Evolutionary conservation across 2,797 vertebrate species (phyloP).

Genomic region (Pseudochirops corinnae): DNA sequence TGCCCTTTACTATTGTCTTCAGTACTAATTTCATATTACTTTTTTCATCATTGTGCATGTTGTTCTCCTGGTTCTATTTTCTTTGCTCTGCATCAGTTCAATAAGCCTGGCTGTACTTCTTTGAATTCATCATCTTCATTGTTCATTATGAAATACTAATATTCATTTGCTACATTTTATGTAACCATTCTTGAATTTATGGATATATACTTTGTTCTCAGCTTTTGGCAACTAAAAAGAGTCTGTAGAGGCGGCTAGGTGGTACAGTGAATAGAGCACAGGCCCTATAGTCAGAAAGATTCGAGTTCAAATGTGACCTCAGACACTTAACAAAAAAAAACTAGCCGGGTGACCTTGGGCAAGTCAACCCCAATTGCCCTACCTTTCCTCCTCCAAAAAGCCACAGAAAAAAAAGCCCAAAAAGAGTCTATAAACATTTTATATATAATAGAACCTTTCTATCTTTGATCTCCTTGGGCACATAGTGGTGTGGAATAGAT

Average conservation of each 20-base stretch:
- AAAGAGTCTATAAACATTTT: neutral
- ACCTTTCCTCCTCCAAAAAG: no score
- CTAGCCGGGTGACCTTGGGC: no score
- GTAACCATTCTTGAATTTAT: neutral
- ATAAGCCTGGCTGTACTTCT: neutral
- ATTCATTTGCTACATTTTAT: neutral
- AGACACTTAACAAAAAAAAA: no score
- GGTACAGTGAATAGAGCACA: no score
- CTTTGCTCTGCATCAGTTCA: neutral
- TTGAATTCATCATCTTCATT: neutral
- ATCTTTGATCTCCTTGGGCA: neutral
- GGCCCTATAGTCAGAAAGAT: no score
- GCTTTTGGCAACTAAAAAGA: neutral
- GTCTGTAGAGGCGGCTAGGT: neutral
- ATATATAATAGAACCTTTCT: neutral
- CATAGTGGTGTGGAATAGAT: neutral
- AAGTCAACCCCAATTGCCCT: no score
- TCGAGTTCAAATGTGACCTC: no score
- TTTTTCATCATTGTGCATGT: neutral
- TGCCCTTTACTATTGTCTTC: neutral
- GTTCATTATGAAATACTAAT: neutral
- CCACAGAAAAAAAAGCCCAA: no score
- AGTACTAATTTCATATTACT: neutral
- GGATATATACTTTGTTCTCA: neutral
- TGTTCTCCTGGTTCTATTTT: neutral